Evolutionary conservation across 2,113 vertebrate species (phyloP), one percentile per base, ranked within the genome.

Genomic region (Odontophorus gujanensis): DNA sequence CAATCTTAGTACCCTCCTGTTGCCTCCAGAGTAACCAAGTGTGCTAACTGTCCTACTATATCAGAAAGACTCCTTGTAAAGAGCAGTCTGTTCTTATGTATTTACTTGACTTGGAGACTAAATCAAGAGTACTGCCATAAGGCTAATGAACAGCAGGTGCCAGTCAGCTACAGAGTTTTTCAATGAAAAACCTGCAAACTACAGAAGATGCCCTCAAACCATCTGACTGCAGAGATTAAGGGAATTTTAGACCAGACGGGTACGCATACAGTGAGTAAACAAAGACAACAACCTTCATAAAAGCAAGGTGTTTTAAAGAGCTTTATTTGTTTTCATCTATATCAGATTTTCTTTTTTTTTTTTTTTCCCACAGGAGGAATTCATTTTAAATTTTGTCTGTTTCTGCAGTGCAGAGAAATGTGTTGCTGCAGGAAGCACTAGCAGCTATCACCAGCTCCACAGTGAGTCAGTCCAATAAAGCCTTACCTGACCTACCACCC

Each of bases 211-310:
- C 32, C 65, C 47, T 89, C 75, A 48, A 82, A 83, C 6, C 7
- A 5, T 50, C 65, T 59, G 72, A 66, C 36, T 87, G 53, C 74
- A 76, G 65, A 50, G 9, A 38, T 38, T 32, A 55, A 65, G 21
- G 36, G 48, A 32, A 82, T 81, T 93, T 87, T 81, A 74, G 80
- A 84, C 61, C 57, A 86, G 82, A 66, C 66, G 71, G 74, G 26
- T 76, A 5, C 6, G 15, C 47, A 30, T 16, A 57, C 34, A 22
- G 40, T 81, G 55, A 86, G 24, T 48, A 65, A 93, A 86, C 47
- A 89, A 79, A 87, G 45, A 74, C 7, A 77, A 22, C 32, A 85
- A 28, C 25, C 53, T 80, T 77, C 63, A 63, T 57, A 85, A 86
- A 94, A 78, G 4, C 24, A 45, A 67, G 1, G 13, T 24, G 18